Base-by-base conservation (phyloP, 2,113 vertebrate species). In the Monopterus albus region DNA sequence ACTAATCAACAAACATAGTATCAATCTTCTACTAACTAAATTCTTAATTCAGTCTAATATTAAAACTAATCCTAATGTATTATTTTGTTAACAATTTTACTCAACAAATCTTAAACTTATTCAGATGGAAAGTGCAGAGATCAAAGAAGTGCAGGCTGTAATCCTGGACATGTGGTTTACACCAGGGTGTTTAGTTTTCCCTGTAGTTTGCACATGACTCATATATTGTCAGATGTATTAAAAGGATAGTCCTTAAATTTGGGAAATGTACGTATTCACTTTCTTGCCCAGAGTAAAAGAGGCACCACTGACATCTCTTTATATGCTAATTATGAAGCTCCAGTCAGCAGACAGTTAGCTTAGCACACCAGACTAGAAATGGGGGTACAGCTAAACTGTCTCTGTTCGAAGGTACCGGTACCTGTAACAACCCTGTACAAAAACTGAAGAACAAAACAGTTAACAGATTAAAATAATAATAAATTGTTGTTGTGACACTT, bases 71-170 rank as follows among this genome's bases (percentile, higher is more conserved):
- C n/a, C n/a, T n/a, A n/a, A n/a, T n/a, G n/a, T n/a, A n/a, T n/a
- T n/a, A n/a, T n/a, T n/a, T n/a, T n/a, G n/a, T n/a, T n/a, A n/a
- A n/a, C n/a, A n/a, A n/a, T n/a, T n/a, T n/a, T n/a, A n/a, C n/a
- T n/a, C n/a, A n/a, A n/a, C n/a, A n/a, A n/a, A n/a, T n/a, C 78
- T 79, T 8, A 2, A 25, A 2, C n/a, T 64, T 28, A 62, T 60
- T 67, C 9, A 13, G 51, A 3, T 1, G 1, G 39, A 68, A 58
- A 49, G 20, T 33, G 10, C 25, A 47, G 49, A 62, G 59, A 79
- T 74, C 23, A 63, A 67, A 78, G 39, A 42, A 12, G 39, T 43
- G n/a, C 31, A 57, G 59, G 63, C 29, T 57, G 28, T 17, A 25
- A 47, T 38, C 38, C 13, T 60, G 28, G 5, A 56, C 31, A 7